Evolutionary conservation across 2,113 vertebrate species (phyloP).

Genomic region (Aphelocoma coerulescens): DNA sequence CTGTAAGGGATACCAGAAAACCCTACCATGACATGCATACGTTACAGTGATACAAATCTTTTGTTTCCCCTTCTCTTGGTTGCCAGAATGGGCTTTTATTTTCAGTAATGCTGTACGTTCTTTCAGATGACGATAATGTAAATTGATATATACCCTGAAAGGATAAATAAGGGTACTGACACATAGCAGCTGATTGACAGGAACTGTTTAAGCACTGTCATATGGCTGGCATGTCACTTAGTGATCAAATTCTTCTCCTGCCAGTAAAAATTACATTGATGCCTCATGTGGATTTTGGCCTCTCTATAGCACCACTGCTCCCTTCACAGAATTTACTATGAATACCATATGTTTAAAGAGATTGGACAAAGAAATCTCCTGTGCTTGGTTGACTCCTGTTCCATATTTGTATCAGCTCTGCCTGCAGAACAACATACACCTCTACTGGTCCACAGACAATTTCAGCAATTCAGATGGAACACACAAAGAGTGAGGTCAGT

Average conservation of each 20-base stretch:
- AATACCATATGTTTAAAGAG: not conserved
- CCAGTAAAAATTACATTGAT: conserved; percentile 47
- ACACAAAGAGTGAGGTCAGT: not conserved
- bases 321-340: not conserved
- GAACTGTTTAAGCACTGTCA: conserved; percentile 43
- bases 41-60: not conserved
- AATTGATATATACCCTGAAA: conserved; percentile 49
- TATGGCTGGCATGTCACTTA: conserved; percentile 16
- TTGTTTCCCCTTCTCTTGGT: not conserved
- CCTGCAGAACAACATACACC: not conserved
- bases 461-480: not conserved
- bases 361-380: not conserved
- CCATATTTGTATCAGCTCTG: not conserved
- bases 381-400: not conserved
- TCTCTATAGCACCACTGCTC: not conserved
- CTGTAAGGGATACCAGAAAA: not conserved
- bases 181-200: conserved; percentile 46
- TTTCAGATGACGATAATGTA: conserved; percentile 18
- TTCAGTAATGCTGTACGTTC: not conserved
- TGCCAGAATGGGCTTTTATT: conserved; percentile 9
- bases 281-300: not conserved
- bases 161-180: conserved; percentile 40
- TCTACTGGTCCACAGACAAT: not conserved
- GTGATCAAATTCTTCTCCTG: conserved; percentile 48
- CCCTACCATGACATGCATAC: not conserved